Evolutionary conservation across 2,797 vertebrate species (phyloP), one percentile per base, ranked within the genome.

Genomic region (Hydrocynus forskahlii): DNA sequence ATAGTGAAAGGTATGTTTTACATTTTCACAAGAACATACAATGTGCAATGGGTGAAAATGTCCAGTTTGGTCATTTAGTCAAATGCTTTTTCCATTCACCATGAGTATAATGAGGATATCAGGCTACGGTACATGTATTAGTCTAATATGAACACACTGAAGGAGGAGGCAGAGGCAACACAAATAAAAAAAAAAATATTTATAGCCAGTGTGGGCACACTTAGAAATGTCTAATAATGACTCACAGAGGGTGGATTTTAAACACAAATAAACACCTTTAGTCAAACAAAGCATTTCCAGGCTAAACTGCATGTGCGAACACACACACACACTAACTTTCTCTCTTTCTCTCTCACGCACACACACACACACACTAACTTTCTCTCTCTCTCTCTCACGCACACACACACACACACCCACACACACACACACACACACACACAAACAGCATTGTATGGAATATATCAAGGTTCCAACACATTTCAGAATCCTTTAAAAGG

Each of bases 41-140:
- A 73, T 74, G 57, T 25, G 70, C 57, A 77, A 79, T 14, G 62
- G 74, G 62, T 21, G 54, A 35, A 59, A 79, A 83, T 45, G 63
- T 71, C 43, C 64, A 55, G 55, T 68, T 52, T 70, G 69, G 67
- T 66, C 38, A 64, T 75, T 75, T 52, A 63, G 63, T 12, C 48
- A 45, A 76, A 81, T 45, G 54, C 25, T 4, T 45, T 35, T 40
- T 74, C 1, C 48, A 52, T 52, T 52, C 50, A 52, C 14, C 50
- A 52, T 16, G 14, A 2, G 7, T 52, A 16, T 52, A n/a, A n/a
- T n/a, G n/a, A n/a, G n/a, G n/a, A 43, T 43, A 8, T 43, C 40
- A 8, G 40, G 40, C 8, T 43, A 4, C 40, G 8, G 4, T 8
- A 43, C 40, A 43, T 43, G 40, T 43, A 43, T 43, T 4, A 4